Evolutionary conservation across 2,888 invertebrate genomes (phyloP).

Genomic region (Boloria euphrosyne): DNA sequence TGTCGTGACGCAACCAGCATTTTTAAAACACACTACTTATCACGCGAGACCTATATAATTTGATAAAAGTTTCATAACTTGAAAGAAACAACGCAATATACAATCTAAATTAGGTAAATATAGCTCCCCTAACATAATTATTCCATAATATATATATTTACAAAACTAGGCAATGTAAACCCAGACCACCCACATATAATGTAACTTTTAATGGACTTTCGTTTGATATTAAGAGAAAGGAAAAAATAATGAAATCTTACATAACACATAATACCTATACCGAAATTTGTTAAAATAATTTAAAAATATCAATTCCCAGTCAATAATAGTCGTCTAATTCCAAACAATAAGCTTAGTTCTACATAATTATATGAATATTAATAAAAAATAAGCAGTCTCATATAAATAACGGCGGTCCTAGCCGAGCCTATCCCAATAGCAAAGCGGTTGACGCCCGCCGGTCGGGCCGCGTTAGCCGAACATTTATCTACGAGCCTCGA

Average conservation of each 20-base stretch:
- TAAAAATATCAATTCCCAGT: no score
- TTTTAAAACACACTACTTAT: conserved; percentile 37
- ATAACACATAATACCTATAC: no score
- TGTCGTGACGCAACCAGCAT: conserved; percentile 45
- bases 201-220: no score
- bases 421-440: conserved; percentile 36
- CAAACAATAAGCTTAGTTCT: neutral
- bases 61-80: conserved; percentile 28
- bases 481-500: conserved; percentile 69
- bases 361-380: neutral
- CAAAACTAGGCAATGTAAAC: no score
- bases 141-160: no score
- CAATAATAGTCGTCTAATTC: no score
- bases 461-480: conserved; percentile 52
- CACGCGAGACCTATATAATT: conserved; percentile 36
- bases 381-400: neutral
- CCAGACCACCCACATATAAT: no score
- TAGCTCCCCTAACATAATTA: neutral
- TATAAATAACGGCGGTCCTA: neutral
- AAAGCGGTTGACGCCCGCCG: conserved; percentile 51
- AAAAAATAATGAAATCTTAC: no score
- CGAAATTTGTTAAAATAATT: no score
- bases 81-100: neutral
- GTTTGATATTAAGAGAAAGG: no score
- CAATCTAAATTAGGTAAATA: neutral